A percentile compares a stretch with the other conserved stretches of the same genome.
These are phyloP conservation scores for Suncus etruscus DNA, from an alignment of 2,113 vertebrate species.

Conservation along the genomic window DNA sequence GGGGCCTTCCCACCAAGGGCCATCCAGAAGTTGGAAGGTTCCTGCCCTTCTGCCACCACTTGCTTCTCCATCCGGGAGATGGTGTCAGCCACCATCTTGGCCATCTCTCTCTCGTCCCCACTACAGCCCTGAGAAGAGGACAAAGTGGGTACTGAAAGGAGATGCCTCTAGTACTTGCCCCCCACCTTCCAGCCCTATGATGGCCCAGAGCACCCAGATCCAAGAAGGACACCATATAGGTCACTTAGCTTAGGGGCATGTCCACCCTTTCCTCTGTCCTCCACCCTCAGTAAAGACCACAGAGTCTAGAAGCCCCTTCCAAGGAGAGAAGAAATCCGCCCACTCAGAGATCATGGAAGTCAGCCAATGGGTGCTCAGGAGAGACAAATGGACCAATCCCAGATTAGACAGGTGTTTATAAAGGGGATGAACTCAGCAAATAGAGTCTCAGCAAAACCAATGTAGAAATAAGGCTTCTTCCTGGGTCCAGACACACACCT, in stretches of 20 bases:
- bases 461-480: neutral
- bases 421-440: too few relatives aligned
- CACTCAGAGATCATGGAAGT: neutral
- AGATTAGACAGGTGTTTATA: too few relatives aligned
- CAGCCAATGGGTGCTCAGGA: neutral
- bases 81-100: slow-evolving; percentile 89
- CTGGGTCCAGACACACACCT: slow-evolving; percentile 84
- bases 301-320: too few relatives aligned
- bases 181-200: neutral
- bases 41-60: slow-evolving; percentile 93
- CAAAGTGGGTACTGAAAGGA: neutral
- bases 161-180: neutral
- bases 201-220: neutral
- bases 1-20: slow-evolving; percentile 92
- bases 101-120: slow-evolving; percentile 93
- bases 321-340: neutral
- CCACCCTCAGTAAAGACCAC: neutral
- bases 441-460: neutral
- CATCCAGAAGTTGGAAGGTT: slow-evolving; percentile 92
- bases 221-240: neutral
- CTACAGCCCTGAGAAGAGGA: slow-evolving; percentile 89
- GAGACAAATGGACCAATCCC: neutral
- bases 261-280: neutral
- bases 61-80: slow-evolving; percentile 91
- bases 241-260: neutral